phyloP scores from a whole-genome alignment of 2,888 invertebrate species.

The Agriopis aurantiaria region DNA sequence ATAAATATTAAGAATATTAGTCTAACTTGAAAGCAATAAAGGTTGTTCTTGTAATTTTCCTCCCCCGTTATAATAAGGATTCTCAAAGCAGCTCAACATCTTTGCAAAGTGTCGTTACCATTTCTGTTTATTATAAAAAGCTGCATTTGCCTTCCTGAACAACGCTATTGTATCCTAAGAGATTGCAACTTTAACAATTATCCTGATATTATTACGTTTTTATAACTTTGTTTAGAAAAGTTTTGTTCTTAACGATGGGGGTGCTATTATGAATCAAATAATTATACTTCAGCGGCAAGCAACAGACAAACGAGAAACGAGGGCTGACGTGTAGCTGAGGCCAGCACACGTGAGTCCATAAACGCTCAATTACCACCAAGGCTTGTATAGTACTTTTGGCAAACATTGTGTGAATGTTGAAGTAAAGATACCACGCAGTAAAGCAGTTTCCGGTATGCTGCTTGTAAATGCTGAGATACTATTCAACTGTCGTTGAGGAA shows the following conservation, averaged over 20 bases:
- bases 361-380: too few relatives aligned
- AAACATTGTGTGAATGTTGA: too few relatives aligned
- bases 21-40: neutral
- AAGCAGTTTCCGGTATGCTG: too few relatives aligned
- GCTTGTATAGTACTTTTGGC: too few relatives aligned
- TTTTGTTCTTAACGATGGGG: neutral
- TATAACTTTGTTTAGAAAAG: constrained; percentile 9
- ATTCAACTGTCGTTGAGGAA: too few relatives aligned
- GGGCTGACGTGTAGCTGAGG: too few relatives aligned
- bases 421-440: too few relatives aligned
- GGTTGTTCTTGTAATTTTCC: constrained; percentile 2
- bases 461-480: too few relatives aligned
- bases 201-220: constrained; percentile 20
- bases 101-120: constrained; percentile 19
- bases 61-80: constrained; percentile 15
- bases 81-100: constrained; percentile 22
- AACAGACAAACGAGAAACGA: too few relatives aligned
- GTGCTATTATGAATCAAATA: neutral
- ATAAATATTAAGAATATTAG: too few relatives aligned
- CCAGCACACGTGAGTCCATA: too few relatives aligned
- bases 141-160: constrained; percentile 28
- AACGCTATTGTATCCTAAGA: constrained; percentile 22
- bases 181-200: constrained; percentile 36
- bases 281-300: too few relatives aligned
- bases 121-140: constrained; percentile 28